phyloP scores from a whole-genome alignment of 1,140 invertebrate species.

The Mylabris phalerata region DNA sequence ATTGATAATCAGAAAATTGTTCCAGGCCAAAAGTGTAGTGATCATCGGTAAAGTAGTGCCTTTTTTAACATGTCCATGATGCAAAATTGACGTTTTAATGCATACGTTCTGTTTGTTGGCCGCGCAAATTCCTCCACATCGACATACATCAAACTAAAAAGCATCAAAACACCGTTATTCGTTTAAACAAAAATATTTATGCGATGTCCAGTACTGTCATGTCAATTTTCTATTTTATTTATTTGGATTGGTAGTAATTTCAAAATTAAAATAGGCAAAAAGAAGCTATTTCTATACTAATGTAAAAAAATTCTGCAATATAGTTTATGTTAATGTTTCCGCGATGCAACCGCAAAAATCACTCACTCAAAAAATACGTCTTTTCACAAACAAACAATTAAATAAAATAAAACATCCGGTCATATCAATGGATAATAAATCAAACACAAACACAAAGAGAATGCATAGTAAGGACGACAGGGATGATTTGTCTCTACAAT shows the following conservation, averaged over 20 bases:
- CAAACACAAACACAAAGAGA: conserved; percentile 23
- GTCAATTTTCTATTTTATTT: too few relatives aligned
- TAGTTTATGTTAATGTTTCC: conserved; percentile 31
- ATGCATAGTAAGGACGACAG: conserved; percentile 5
- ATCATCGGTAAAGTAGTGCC: too few relatives aligned
- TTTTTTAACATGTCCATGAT: conserved; percentile 17
- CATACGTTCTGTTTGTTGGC: conserved; percentile 14
- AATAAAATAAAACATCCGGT: conserved; percentile 34
- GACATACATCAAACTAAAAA: too few relatives aligned
- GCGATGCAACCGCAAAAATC: conserved; percentile 27
- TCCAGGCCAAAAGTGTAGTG: too few relatives aligned
- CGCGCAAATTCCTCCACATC: conserved; percentile 5
- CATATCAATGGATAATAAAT: conserved; percentile 22
- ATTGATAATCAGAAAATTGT: too few relatives aligned
- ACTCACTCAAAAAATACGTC: conserved; percentile 28
- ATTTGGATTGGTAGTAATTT: too few relatives aligned
- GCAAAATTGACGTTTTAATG: conserved; percentile 23
- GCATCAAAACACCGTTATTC: too few relatives aligned
- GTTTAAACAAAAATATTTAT: too few relatives aligned
- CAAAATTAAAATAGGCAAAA: too few relatives aligned
- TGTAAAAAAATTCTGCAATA: too few relatives aligned
- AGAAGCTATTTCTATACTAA: not conserved
- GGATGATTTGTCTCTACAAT: conserved; percentile 31
- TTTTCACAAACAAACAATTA: conserved; percentile 33
- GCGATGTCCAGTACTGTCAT: too few relatives aligned